Percentiles rank a stretch among this genome's conserved stretches.
Conservation (phyloP, 2,113 vertebrate genomes). For the Xyrauchen texanus region DNA sequence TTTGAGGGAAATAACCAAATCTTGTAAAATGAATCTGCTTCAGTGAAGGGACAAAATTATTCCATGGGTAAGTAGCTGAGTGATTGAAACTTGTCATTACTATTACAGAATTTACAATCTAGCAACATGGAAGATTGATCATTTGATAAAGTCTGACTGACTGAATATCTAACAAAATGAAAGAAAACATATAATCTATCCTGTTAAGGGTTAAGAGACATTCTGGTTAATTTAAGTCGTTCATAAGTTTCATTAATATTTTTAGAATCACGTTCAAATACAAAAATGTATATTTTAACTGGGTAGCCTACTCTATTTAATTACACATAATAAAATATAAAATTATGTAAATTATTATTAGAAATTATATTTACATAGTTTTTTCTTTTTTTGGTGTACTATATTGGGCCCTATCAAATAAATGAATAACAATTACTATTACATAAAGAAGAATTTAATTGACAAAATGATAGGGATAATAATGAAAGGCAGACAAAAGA, state of each 20-base stretch:
- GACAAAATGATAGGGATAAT: not conserved
- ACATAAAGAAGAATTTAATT: not conserved
- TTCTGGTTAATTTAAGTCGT: slow-evolving; percentile 2
- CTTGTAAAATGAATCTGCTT: not conserved
- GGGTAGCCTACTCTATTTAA: too few species aligned
- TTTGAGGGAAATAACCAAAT: slow-evolving; percentile 25
- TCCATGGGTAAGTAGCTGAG: not conserved
- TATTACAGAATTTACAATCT: not conserved
- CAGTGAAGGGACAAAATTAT: not conserved
- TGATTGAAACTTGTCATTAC: not conserved
- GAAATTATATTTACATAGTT: slow-evolving; percentile 33
- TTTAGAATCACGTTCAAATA: not conserved
- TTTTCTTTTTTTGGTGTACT: slow-evolving; percentile 29
- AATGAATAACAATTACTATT: not conserved
- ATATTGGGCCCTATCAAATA: slow-evolving; percentile 10
- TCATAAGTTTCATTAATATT: not conserved
- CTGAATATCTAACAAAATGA: not conserved
- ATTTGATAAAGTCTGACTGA: not conserved
- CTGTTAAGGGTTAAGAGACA: not conserved
- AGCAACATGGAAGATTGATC: not conserved
- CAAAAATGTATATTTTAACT: not conserved
- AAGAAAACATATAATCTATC: not conserved
- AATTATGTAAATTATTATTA: slow-evolving; percentile 18
- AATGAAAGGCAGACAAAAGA: not conserved
- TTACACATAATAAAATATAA: not conserved